Percentiles rank a stretch among this genome's conserved stretches.
phyloP scores from a whole-genome alignment of 2,888 invertebrate genomes.

The Xylota sylvarum region DNA sequence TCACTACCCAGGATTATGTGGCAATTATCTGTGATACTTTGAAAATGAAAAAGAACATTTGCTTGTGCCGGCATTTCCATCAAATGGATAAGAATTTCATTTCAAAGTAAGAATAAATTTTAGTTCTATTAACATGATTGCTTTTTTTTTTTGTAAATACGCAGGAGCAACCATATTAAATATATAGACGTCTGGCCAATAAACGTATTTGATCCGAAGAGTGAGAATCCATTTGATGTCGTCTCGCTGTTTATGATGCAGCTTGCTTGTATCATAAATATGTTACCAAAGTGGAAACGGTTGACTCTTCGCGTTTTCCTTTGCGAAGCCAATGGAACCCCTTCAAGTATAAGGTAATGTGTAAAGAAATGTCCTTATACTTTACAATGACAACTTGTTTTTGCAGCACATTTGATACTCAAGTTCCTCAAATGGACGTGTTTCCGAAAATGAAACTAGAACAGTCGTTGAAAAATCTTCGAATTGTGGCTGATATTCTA shows the following conservation, averaged over 20 bases:
- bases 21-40: conserved; percentile 94
- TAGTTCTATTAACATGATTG: conserved; percentile 20
- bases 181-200: conserved; percentile 99
- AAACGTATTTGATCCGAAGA: conserved; percentile 92
- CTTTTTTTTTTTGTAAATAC: conserved; percentile 13
- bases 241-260: conserved; percentile 98
- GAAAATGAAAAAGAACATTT: conserved; percentile 97
- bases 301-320: conserved; percentile 94
- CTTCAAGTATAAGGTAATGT: conserved; percentile 80
- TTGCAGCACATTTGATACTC: conserved; percentile 82
- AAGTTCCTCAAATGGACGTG: conserved; percentile 82
- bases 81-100: conserved; percentile 92
- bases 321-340: conserved; percentile 87
- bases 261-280: conserved; percentile 97
- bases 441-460: conserved; percentile 86
- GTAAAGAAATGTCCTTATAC: not conserved
- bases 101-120: conserved; percentile 86
- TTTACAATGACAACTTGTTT: not conserved
- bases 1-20: conserved; percentile 90
- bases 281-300: conserved; percentile 95
- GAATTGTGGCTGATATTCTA: conserved; percentile 94
- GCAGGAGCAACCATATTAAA: conserved; percentile 86
- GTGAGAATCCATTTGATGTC: conserved; percentile 93
- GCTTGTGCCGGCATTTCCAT: conserved; percentile 96
- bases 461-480: conserved; percentile 91